Percentiles rank a stretch among this genome's conserved stretches.
phyloP scores from a whole-genome alignment of 2,797 vertebrate genomes.

The Chanos chanos region DNA sequence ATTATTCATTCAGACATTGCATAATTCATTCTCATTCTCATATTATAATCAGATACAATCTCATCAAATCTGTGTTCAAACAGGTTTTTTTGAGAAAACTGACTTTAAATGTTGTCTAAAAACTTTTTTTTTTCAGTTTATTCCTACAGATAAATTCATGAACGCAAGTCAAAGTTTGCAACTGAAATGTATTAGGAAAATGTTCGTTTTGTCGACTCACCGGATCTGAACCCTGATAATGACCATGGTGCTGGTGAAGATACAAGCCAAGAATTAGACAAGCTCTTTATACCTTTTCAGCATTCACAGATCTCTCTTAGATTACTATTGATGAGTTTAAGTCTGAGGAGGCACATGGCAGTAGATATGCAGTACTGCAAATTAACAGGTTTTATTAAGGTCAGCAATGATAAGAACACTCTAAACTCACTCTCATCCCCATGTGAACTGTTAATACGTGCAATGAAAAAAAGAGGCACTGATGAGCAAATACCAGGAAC shows the following conservation, averaged over 20 bases:
- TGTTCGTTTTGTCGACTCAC: too few relatives aligned
- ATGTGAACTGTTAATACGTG: slow-evolving; percentile 5
- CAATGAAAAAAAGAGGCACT: too few relatives aligned
- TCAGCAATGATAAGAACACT: not conserved
- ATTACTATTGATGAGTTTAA: slow-evolving; percentile 5
- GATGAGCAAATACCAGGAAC: too few relatives aligned
- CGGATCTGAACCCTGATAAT: too few relatives aligned
- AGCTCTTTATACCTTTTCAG: not conserved
- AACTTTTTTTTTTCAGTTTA: too few relatives aligned
- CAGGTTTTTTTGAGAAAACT: slow-evolving; percentile 3
- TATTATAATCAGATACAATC: slow-evolving; percentile 2
- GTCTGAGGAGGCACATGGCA: too few relatives aligned
- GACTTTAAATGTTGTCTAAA: not conserved
- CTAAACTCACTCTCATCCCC: not conserved
- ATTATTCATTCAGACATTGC: slow-evolving; percentile 7
- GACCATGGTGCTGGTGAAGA: too few relatives aligned
- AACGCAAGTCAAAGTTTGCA: too few relatives aligned
- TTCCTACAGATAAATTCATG: too few relatives aligned
- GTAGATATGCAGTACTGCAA: not conserved
- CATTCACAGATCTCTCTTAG: not conserved
- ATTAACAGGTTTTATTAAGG: not conserved
- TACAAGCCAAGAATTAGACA: too few relatives aligned
- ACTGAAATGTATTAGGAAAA: too few relatives aligned
- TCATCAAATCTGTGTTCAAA: slow-evolving; percentile 3
- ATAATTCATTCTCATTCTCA: slow-evolving; percentile 4